phyloP scores from a whole-genome alignment of 2,888 invertebrate species.

The Tetanocera ferruginea region DNA sequence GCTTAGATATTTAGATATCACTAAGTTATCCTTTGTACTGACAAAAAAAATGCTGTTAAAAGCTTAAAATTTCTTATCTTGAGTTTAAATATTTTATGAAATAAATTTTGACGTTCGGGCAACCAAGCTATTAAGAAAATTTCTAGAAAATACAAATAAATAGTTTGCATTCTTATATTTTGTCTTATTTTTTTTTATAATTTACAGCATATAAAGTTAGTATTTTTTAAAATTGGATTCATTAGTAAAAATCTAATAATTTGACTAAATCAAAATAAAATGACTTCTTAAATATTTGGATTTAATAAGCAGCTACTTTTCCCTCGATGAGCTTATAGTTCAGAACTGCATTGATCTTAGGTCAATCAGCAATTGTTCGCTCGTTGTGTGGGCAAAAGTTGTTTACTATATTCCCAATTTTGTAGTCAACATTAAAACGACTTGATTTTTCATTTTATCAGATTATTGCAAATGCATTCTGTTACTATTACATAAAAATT shows the following conservation, averaged over 20 bases:
- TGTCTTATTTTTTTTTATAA: constrained; percentile 52
- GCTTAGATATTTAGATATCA: too few relatives aligned
- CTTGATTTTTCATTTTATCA: constrained; percentile 32
- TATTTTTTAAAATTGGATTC: constrained; percentile 24
- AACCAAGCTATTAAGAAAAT: not conserved
- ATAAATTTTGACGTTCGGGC: not conserved
- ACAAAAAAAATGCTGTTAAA: too few relatives aligned
- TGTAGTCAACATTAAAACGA: not conserved
- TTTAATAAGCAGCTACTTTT: not conserved
- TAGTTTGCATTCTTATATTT: constrained; percentile 14
- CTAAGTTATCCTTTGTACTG: too few relatives aligned
- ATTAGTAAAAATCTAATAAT: constrained; percentile 33
- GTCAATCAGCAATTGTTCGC: not conserved
- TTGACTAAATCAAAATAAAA: constrained; percentile 45
- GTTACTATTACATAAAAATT: constrained; percentile 64
- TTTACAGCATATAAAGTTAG: constrained; percentile 56
- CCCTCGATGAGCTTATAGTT: not conserved
- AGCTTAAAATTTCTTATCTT: too few relatives aligned
- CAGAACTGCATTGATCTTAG: not conserved
- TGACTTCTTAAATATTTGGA: not conserved
- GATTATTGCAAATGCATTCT: constrained; percentile 59
- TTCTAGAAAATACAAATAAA: not conserved
- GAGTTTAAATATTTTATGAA: not conserved
- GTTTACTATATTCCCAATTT: not conserved
- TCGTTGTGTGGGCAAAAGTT: not conserved